Evolutionary conservation across 2,113 vertebrate genomes (phyloP).

Genomic region (Elephas maximus): DNA sequence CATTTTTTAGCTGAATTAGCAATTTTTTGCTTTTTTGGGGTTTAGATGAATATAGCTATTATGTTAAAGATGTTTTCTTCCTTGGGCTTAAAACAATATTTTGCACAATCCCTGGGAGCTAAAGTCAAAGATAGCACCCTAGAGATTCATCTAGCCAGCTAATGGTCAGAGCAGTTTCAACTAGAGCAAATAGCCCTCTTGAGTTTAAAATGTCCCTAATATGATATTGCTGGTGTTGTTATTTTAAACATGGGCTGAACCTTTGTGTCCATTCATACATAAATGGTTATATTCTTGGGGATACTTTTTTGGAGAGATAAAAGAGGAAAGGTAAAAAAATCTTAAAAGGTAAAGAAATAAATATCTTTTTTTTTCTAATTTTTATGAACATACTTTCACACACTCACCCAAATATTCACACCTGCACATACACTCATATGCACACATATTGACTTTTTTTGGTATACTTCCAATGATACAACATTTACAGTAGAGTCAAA

Average conservation of each 20-base stretch:
- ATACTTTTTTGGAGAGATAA: neutral
- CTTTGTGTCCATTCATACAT: neutral
- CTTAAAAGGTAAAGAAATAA: neutral
- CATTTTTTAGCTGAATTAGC: constrained; percentile 9
- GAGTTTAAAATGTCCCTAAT: constrained; percentile 45
- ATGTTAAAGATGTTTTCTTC: constrained; percentile 35
- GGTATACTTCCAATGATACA: neutral
- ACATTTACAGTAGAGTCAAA: neutral
- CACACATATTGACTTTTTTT: neutral
- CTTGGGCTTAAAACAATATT: constrained; percentile 39
- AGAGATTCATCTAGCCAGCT: neutral
- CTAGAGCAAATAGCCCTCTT: neutral
- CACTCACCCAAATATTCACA: neutral
- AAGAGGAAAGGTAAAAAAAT: neutral
- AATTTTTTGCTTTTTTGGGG: neutral
- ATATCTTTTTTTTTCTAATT: neutral
- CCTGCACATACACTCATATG: neutral
- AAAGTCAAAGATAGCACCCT: neutral
- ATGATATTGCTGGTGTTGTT: neutral
- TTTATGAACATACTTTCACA: neutral
- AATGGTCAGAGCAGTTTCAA: constrained; percentile 5
- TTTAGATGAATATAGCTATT: neutral
- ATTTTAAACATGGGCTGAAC: constrained; percentile 48
- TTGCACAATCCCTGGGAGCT: constrained; percentile 13
- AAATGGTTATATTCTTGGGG: neutral